Evolutionary conservation across 2,113 vertebrate genomes (phyloP).

Genomic region (Chunga burmeisteri): DNA sequence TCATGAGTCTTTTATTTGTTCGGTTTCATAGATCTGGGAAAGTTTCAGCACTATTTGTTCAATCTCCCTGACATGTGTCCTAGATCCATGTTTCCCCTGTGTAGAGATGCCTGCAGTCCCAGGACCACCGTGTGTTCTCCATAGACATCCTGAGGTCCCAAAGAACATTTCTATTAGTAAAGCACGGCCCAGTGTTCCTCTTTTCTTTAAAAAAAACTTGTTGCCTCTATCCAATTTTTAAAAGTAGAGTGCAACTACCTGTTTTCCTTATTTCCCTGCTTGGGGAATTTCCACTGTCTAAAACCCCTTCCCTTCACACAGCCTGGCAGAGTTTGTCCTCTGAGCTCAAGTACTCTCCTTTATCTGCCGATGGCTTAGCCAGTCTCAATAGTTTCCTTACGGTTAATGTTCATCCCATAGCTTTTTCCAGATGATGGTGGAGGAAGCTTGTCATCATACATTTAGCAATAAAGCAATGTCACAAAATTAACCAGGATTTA

Average conservation of each 20-base stretch:
- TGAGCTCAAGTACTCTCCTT: background rate
- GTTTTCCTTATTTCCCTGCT: background rate
- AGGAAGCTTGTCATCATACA: background rate
- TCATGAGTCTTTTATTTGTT: background rate
- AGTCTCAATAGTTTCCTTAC: background rate
- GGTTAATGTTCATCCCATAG: background rate
- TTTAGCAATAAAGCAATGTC: background rate
- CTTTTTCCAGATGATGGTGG: background rate
- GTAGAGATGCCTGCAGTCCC: background rate
- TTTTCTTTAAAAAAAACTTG: background rate
- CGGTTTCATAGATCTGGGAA: background rate
- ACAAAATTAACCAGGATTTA: background rate
- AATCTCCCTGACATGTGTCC: background rate
- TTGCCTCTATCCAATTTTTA: background rate
- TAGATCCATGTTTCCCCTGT: background rate
- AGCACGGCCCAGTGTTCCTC: background rate
- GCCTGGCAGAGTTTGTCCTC: background rate
- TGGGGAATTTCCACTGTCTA: background rate
- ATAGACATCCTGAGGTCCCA: background rate
- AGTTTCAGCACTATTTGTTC: background rate
- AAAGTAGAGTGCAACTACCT: background rate
- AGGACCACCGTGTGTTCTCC: background rate
- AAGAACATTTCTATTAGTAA: background rate
- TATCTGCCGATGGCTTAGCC: background rate
- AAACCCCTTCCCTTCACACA: background rate